Conservation (phyloP, 2,888 invertebrate genomes). For the Auanema freiburgensis region DNA sequence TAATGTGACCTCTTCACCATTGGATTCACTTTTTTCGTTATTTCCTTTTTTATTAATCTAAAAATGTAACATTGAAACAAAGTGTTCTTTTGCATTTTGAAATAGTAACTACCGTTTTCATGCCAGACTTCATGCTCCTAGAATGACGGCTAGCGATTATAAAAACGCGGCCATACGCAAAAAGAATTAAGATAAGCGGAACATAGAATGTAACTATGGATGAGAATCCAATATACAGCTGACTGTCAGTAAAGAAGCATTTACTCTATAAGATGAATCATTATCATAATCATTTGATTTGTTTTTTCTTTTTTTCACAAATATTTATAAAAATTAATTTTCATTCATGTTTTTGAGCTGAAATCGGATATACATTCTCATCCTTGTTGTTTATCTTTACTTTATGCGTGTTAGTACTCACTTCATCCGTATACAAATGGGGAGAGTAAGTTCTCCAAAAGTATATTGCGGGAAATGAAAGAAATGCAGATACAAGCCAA, state of each 20-base stretch:
- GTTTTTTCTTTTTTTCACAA: neutral
- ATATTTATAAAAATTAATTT: neutral
- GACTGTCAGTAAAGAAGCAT: constrained; percentile 93
- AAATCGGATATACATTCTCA: too few relatives aligned
- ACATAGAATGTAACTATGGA: constrained; percentile 96
- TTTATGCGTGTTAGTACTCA: too few relatives aligned
- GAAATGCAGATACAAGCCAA: constrained; percentile 93
- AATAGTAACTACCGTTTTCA: constrained; percentile 54
- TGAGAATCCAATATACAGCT: constrained; percentile 93
- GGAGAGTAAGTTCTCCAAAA: constrained; percentile 71
- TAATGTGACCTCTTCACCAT: constrained; percentile 43
- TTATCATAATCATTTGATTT: neutral
- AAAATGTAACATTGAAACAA: neutral
- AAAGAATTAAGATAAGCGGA: constrained; percentile 94
- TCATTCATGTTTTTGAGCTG: neutral
- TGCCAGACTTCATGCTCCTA: constrained; percentile 50
- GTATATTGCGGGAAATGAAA: constrained; percentile 93
- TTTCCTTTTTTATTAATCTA: constrained; percentile 19
- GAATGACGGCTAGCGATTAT: constrained; percentile 62
- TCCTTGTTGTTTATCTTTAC: too few relatives aligned
- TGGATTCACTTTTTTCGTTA: neutral
- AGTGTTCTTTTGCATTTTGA: constrained; percentile 8
- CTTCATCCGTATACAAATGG: constrained; percentile 49
- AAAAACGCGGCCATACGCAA: constrained; percentile 85
- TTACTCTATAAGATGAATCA: constrained; percentile 38